phyloP scores from a whole-genome alignment of 2,888 invertebrate species.

The Parnassius glacialis region DNA sequence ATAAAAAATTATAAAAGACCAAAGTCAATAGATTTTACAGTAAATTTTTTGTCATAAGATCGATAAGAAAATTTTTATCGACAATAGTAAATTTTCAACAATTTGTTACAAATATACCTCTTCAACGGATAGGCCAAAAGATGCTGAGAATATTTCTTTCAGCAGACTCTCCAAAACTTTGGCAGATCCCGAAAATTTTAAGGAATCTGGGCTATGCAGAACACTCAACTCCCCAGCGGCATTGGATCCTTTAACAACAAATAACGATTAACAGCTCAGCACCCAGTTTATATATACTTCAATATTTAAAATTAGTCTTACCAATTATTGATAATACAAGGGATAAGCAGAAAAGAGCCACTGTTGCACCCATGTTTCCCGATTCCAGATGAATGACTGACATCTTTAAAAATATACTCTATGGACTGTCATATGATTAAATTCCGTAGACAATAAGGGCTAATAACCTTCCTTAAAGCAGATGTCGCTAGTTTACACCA shows the following conservation, averaged over 20 bases:
- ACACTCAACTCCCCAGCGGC: slow-evolving; percentile 85
- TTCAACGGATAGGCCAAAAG: slow-evolving; percentile 87
- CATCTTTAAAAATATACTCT: too few relatives aligned
- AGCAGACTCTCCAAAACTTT: slow-evolving; percentile 83
- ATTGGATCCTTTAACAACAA: slow-evolving; percentile 61
- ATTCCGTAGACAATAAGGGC: slow-evolving; percentile 20
- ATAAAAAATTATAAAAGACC: too few relatives aligned
- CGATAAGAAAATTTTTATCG: too few relatives aligned
- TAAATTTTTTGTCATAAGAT: too few relatives aligned
- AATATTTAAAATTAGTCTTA: slow-evolving; percentile 40
- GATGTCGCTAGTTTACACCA: too few relatives aligned
- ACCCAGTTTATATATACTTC: not conserved
- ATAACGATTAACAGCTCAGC: slow-evolving; percentile 3
- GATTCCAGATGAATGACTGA: slow-evolving; percentile 58
- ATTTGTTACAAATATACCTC: slow-evolving; percentile 48
- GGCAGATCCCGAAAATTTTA: slow-evolving; percentile 85
- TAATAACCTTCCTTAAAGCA: too few relatives aligned
- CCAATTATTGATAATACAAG: slow-evolving; percentile 61
- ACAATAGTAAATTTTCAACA: too few relatives aligned
- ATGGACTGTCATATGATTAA: slow-evolving; percentile 66
- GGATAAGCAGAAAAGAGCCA: slow-evolving; percentile 63
- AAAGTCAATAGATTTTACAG: too few relatives aligned
- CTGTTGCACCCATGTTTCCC: slow-evolving; percentile 43
- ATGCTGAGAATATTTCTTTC: slow-evolving; percentile 86
- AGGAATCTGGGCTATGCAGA: slow-evolving; percentile 84